A percentile compares a stretch with the other conserved stretches of the same genome.
Evolutionary conservation across 2,888 invertebrate species (phyloP).

Genomic region (Hyposoter dolosus): DNA sequence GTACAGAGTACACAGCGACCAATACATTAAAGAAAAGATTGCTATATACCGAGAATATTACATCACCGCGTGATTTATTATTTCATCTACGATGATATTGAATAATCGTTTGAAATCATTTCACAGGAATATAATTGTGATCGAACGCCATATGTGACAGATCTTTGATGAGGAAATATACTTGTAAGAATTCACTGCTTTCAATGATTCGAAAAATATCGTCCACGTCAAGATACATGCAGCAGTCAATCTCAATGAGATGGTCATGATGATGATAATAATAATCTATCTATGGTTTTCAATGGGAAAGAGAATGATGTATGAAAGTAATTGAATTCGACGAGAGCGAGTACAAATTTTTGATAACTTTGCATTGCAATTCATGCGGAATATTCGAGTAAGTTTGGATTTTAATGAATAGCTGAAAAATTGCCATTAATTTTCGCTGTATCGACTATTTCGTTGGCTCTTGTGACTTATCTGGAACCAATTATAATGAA

Average conservation of each 20-base stretch:
- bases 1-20: slow-evolving; percentile 16
- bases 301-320: background rate
- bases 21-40: slow-evolving; percentile 30
- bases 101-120: slow-evolving; percentile 26
- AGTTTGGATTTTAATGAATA: background rate
- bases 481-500: background rate
- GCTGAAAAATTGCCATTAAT: background rate
- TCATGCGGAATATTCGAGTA: background rate
- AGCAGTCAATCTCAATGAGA: no score
- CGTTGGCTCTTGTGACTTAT: background rate
- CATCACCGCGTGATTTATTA: slow-evolving; percentile 3
- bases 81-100: background rate
- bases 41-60: slow-evolving; percentile 8
- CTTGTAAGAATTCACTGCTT: background rate
- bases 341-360: background rate
- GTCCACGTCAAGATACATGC: background rate
- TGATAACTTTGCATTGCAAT: background rate
- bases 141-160: background rate
- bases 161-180: background rate
- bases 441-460: background rate
- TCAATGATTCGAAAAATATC: background rate
- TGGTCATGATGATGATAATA: no score
- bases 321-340: background rate
- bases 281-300: no score
- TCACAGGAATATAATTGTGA: background rate